These are phyloP conservation scores for Drosophila carrolli DNA, from an alignment of 1,140 invertebrate genomes.

Conservation along the genomic window DNA sequence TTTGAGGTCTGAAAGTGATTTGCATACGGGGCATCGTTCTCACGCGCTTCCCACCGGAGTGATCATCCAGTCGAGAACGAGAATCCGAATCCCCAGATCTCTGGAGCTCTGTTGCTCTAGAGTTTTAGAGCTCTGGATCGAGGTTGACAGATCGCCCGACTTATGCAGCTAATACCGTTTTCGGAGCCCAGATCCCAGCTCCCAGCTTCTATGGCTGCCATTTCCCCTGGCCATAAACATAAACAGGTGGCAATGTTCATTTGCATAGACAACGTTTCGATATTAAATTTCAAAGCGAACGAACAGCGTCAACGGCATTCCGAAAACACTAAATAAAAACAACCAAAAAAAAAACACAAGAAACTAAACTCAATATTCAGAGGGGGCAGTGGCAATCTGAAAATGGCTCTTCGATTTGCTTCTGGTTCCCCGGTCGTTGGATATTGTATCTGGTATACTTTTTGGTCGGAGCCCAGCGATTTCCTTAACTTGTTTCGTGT, in stretches of 20 bases:
- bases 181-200: conserved; percentile 17
- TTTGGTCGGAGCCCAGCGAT: conserved; percentile 16
- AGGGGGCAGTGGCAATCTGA: conserved; percentile 51
- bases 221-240: conserved; percentile 73
- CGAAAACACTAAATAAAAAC: conserved; percentile 39
- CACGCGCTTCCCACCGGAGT: conserved; percentile 67
- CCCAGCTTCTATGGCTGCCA: conserved; percentile 46
- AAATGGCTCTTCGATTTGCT: conserved; percentile 68
- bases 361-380: conserved; percentile 31
- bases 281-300: conserved; percentile 83
- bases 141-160: conserved; percentile 68
- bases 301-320: conserved; percentile 68
- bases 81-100: conserved; percentile 5
- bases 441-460: conserved; percentile 12
- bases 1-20: conserved; percentile 68
- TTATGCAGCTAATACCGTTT: conserved; percentile 74
- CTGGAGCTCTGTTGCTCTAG: too few species aligned
- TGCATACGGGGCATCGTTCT: conserved; percentile 73
- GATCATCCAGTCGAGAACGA: conserved; percentile 59
- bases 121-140: conserved; percentile 14
- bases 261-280: conserved; percentile 83
- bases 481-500: conserved; percentile 55
- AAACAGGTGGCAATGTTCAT: conserved; percentile 83
- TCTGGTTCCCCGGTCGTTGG: conserved; percentile 41
- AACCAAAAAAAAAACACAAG: conserved; percentile 4